Base-by-base conservation (phyloP, 2,888 invertebrate species). In the Cataglyphis altisquamis region DNA sequence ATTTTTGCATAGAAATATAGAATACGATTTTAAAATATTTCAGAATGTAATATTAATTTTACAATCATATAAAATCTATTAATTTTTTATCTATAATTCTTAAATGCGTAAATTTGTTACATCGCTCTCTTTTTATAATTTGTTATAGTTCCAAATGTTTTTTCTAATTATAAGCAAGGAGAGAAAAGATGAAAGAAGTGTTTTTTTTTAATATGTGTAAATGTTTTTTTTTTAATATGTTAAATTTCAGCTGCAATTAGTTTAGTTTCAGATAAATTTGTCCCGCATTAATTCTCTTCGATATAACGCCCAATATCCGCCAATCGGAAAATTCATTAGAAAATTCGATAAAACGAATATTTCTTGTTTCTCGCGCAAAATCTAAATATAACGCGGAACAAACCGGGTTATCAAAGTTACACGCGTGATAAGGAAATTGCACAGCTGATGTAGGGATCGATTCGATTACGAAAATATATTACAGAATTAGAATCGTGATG, bases 341-440 rank as follows among this genome's bases (percentile, higher is more conserved):
- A 45, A 68, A 21, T 25, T 29, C 39, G 6, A 25, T 29, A 12
- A 52, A 52, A 15, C 29, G 39, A 36, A 10, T 21, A 64, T 36
- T 67, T 66, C 75, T 12, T 32, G 36, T 52, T 68, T 0, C 36
- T 25, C 72, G 25, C 21, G 36, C 25, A 68, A 45, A 45, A 18
- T 70, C 39, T 39, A n/a, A 77, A 39, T 70, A 15, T 67, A 75
- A 63, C 15, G n/a, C 64, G 32, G 21, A 32, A 32, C 41, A 57
- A 57, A 57, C 36, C 52, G 52, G n/a, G 41, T 72, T 72, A 78
- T 32, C 32, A 4, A 45, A 41, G 73, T 41, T 73, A 57, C 57
- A 60, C 29, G 57, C 32, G n/a, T 78, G 74, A 78, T 78, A 78
- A 78, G 78, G 32, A 60, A 78, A 78, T 78, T 78, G 18, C 45